Base-by-base conservation (phyloP, 2,113 vertebrate species). In the Arenaria interpres region DNA sequence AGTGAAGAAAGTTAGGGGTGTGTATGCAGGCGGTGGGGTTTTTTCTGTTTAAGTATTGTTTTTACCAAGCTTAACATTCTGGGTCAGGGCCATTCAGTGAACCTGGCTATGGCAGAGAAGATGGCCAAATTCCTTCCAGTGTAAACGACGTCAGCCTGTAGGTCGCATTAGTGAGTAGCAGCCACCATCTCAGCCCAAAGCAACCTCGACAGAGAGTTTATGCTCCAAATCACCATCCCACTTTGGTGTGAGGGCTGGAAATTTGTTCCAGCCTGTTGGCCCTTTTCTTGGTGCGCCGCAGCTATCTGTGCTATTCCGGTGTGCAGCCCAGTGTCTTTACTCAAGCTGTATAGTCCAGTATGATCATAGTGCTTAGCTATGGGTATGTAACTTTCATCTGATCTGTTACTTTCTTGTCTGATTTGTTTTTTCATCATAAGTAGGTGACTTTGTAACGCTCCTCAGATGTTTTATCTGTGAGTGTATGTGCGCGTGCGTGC, bases 401-500 rank as follows among this genome's bases (percentile, higher is more conserved):
- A 33, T 45, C 25, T 67, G 21, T 14, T 82, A 33, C 43, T 67
- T 46, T 27, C 71, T 68, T 73, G 18, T 12, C 50, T 71, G 43
- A 41, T 76, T 54, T 48, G 19, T 2, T 63, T 64, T 83, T 85
- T 85, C 24, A 24, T 53, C 54, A 35, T 17, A 63, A 45, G 8
- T 24, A 59, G 25, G 13, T 67, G 71, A 45, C 30, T 84, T 53
- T 46, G 32, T 45, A 75, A 12, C 27, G 8, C 23, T 43, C 35
- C 16, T 85, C 62, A 75, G 17, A 43, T 14, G 15, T 64, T 76
- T 35, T 59, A 3, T 39, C 11, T 41, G 14, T 14, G 13, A 17
- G 25, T 20, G 23, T 25, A 21, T 25, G 7, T 2, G 4, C 14
- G 1, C 5, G 3, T 3, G 2, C 7, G 2, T 3, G 59, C 32